These are phyloP conservation scores for Pterocles orientalis DNA, from an alignment of 2,113 vertebrate species.

Conservation along the genomic window DNA sequence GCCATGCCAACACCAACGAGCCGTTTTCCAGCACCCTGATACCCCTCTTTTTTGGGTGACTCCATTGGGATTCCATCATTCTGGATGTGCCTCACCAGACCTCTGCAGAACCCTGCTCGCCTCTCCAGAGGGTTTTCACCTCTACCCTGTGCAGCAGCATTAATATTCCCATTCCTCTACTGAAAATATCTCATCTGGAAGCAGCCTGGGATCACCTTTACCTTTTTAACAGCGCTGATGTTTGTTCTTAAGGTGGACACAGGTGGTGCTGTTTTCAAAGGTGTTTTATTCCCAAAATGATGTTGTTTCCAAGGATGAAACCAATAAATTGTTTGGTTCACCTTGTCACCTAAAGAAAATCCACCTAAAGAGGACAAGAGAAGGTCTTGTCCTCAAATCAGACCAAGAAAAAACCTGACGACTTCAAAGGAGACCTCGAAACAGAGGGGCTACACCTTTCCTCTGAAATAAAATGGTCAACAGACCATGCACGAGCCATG, in stretches of 20 bases:
- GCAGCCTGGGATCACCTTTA: neutral
- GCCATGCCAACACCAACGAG: neutral
- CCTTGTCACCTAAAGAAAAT: neutral
- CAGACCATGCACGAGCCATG: neutral
- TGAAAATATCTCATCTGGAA: neutral
- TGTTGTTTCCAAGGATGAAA: neutral
- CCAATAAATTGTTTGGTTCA: fast-evolving
- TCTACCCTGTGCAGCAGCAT: neutral
- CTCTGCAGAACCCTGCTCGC: neutral
- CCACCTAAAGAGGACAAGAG: too few relatives aligned
- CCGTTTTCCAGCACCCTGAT: neutral
- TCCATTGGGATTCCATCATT: neutral
- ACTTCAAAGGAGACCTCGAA: neutral
- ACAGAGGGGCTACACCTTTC: neutral
- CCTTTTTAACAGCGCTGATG: neutral
- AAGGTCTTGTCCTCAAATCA: neutral
- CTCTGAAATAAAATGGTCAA: neutral
- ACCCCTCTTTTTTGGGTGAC: neutral
- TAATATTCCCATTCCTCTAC: neutral
- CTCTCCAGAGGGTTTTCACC: fast-evolving
- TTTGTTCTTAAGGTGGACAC: neutral
- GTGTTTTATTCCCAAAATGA: neutral
- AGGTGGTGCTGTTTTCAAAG: neutral
- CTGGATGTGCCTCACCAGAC: neutral
- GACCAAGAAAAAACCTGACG: neutral